Evolutionary conservation across 2,113 vertebrate genomes (phyloP).

Genomic region (Clarias macrocephalus): DNA sequence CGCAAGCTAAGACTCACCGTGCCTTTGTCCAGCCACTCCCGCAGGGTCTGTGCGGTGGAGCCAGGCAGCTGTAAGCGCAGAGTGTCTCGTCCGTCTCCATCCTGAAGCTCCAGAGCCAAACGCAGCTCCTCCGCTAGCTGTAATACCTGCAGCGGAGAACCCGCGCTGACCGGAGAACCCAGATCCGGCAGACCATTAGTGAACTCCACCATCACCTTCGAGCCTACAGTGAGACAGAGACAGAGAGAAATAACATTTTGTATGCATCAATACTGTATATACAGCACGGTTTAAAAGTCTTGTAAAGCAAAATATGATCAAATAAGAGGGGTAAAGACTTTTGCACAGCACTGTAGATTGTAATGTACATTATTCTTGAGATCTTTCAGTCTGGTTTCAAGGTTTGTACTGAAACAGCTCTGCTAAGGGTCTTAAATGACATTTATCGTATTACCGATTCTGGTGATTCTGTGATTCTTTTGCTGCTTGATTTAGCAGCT

Average conservation of each 20-base stretch:
- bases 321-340: no score
- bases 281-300: no score
- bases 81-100: conserved; percentile 72
- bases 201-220: conserved; percentile 79
- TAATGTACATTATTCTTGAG: no score
- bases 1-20: conserved; percentile 72
- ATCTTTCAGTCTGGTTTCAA: no score
- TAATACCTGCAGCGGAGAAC: conserved; percentile 81
- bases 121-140: conserved; percentile 88
- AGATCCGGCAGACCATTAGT: conserved; percentile 78
- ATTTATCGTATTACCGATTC: no score
- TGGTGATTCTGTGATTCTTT: no score
- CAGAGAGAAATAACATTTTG: background rate
- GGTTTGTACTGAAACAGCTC: no score
- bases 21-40: conserved; percentile 83
- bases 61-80: conserved; percentile 83
- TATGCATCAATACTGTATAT: no score
- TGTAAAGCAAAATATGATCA: no score
- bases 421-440: no score
- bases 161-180: conserved; percentile 74
- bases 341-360: no score
- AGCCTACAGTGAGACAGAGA: conserved; percentile 70
- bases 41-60: conserved; percentile 77
- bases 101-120: conserved; percentile 83
- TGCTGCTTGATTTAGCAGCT: no score